Base-by-base conservation (phyloP, 2,888 invertebrate genomes). In the Patella caerulea region DNA sequence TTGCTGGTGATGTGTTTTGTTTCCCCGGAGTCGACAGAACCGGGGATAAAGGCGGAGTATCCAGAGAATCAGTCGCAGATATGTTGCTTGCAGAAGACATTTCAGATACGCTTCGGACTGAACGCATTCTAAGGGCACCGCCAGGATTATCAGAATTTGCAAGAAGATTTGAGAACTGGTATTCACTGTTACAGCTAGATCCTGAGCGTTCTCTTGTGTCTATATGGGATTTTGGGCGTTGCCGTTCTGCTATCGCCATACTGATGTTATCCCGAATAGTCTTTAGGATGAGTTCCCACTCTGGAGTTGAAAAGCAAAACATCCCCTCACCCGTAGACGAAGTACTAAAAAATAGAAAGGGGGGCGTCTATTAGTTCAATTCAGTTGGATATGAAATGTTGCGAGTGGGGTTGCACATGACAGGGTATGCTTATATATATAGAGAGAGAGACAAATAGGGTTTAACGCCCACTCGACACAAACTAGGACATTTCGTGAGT, bases 321-420 rank as follows among this genome's bases (percentile, higher is more conserved):
- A 74, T 80, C 2, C 85, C 86, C 59, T 86, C 85, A 12, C 86
- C 85, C 75, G 83, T 84, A 71, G 83, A 82, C 24, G 85, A 85
- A 78, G 81, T 85, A 56, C 86, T 86, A 82, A 52, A 84, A 84
- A n/a, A 53, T 15, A 75, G 75, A 9, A 34, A 55, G 69, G 1
- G 2, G 34, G 2, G 54, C 15, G 11, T 24, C 29, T 53, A n/a
- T 56, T 24, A 34, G 14, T 14, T 55, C 9, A 59, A 52, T 71
- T 19, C 45, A 24, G 53, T 74, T 15, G 14, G 29, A 14, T 29
- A 45, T 45, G 34, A 45, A 9, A 1, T 45, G 45, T 45, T 9
- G 9, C 45, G 45, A 45, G 45, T 45, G 9, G 45, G 1, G 9
- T 45, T 45, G 1, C 7, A 9, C 7, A 7, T 9, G 45, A 9